phyloP scores from a whole-genome alignment of 2,888 invertebrate genomes.

The Xylota segnis region DNA sequence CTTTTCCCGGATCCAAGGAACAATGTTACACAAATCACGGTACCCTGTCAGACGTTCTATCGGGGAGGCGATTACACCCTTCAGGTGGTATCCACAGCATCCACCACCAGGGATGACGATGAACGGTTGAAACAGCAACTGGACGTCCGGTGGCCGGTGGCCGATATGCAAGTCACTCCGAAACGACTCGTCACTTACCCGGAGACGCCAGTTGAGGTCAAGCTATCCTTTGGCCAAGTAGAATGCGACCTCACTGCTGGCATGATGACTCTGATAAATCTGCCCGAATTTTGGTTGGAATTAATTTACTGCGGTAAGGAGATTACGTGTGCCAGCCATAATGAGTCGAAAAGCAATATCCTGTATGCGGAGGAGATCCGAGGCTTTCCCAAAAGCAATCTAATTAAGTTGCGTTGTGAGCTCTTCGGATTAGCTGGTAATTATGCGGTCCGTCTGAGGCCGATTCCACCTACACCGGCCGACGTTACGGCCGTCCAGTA shows the following conservation, averaged over 20 bases:
- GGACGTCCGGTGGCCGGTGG: conserved; percentile 93
- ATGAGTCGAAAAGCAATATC: conserved; percentile 86
- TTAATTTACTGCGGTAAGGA: conserved; percentile 92
- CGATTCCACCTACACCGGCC: conserved; percentile 87
- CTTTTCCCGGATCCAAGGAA: conserved; percentile 82
- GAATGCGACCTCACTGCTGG: conserved; percentile 86
- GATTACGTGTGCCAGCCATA: conserved; percentile 88
- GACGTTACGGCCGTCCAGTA: conserved; percentile 85
- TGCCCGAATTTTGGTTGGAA: conserved; percentile 91
- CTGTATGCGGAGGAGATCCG: conserved; percentile 91
- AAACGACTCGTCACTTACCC: conserved; percentile 93
- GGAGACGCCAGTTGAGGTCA: conserved; percentile 89
- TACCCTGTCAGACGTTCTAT: conserved; percentile 83
- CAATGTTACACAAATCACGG: conserved; percentile 82
- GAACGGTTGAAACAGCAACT: conserved; percentile 85
- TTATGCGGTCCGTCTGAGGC: conserved; percentile 90
- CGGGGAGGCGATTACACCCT: conserved; percentile 82
- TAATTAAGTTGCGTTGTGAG: conserved; percentile 90
- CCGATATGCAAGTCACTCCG: conserved; percentile 89
- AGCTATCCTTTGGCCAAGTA: conserved; percentile 90
- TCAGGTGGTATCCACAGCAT: conserved; percentile 81
- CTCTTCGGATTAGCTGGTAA: conserved; percentile 93
- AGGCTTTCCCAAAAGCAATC: conserved; percentile 89
- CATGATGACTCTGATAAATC: conserved; percentile 83
- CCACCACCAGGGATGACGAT: conserved; percentile 76